A percentile compares a stretch with the other conserved stretches of the same genome.
Evolutionary conservation across 1,140 invertebrate species (phyloP).

Genomic region (Diplogasteroides magnus): DNA sequence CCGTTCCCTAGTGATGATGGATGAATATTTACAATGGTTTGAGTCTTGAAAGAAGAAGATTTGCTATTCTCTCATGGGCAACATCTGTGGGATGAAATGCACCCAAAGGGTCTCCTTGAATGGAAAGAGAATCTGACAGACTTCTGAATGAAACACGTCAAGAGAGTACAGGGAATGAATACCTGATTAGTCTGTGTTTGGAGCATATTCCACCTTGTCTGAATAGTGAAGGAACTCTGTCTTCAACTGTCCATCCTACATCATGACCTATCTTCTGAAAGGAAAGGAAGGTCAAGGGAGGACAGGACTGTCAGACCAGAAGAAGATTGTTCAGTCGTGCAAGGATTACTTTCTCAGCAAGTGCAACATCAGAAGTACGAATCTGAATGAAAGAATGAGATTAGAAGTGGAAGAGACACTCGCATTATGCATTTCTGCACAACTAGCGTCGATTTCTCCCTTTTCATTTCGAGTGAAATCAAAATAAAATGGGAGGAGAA

Average conservation of each 20-base stretch:
- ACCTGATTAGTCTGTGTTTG: background rate
- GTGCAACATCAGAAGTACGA: background rate
- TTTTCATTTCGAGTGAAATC: slow-evolving; percentile 21
- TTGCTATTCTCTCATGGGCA: background rate
- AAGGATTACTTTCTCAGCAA: background rate
- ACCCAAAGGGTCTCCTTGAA: background rate
- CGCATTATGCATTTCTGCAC: slow-evolving; percentile 8
- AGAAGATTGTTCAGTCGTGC: background rate
- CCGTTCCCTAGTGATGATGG: background rate
- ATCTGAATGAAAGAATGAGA: background rate
- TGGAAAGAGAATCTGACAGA: background rate
- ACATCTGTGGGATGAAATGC: background rate
- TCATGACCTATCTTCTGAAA: background rate
- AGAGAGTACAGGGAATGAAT: background rate
- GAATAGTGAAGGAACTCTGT: background rate
- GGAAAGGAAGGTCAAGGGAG: no score
- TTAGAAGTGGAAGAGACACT: background rate
- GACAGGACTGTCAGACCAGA: no score
- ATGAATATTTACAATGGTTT: background rate
- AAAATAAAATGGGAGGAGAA: slow-evolving; percentile 19
- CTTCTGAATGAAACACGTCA: background rate
- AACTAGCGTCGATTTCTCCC: slow-evolving; percentile 12
- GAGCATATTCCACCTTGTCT: background rate
- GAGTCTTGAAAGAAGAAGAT: background rate
- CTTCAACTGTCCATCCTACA: background rate